These are phyloP conservation scores for Drosophila sproati DNA, from an alignment of 1,140 invertebrate species.

Conservation along the genomic window DNA sequence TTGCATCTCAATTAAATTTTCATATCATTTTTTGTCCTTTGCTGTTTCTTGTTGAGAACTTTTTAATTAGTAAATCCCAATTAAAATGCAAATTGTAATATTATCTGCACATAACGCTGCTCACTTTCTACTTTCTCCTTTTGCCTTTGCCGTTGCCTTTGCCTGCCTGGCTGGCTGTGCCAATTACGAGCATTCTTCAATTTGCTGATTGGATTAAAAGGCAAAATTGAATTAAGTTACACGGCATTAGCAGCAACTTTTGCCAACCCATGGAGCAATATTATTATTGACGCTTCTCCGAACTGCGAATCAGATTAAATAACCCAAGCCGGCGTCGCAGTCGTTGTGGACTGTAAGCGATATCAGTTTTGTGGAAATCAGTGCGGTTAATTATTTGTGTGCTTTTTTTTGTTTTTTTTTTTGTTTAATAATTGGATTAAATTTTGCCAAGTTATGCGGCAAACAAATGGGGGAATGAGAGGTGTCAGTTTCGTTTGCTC, in stretches of 20 bases:
- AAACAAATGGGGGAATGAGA: not conserved
- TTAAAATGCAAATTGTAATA: conserved; percentile 74
- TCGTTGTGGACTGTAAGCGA: not conserved
- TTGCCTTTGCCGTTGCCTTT: too few relatives aligned
- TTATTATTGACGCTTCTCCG: conserved; percentile 15
- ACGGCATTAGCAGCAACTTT: conserved; percentile 62
- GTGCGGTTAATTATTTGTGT: conserved; percentile 57
- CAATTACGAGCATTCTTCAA: conserved; percentile 68
- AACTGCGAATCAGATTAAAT: conserved; percentile 32
- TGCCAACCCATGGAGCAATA: not conserved
- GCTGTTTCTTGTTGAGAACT: conserved; percentile 47
- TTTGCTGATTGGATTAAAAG: conserved; percentile 77
- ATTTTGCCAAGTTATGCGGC: conserved; percentile 16
- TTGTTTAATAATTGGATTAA: conserved; percentile 66
- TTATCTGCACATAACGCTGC: conserved; percentile 52
- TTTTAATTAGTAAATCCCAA: conserved; percentile 79
- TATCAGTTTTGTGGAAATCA: conserved; percentile 60
- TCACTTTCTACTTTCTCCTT: not conserved
- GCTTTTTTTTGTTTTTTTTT: too few relatives aligned
- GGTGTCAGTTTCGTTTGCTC: not conserved
- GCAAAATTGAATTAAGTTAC: conserved; percentile 76
- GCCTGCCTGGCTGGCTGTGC: conserved; percentile 14
- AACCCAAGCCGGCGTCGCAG: not conserved
- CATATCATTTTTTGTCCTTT: conserved; percentile 36
- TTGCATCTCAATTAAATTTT: conserved; percentile 25